Conservation (phyloP, 2,113 vertebrate species). For the Galemys pyrenaicus region DNA sequence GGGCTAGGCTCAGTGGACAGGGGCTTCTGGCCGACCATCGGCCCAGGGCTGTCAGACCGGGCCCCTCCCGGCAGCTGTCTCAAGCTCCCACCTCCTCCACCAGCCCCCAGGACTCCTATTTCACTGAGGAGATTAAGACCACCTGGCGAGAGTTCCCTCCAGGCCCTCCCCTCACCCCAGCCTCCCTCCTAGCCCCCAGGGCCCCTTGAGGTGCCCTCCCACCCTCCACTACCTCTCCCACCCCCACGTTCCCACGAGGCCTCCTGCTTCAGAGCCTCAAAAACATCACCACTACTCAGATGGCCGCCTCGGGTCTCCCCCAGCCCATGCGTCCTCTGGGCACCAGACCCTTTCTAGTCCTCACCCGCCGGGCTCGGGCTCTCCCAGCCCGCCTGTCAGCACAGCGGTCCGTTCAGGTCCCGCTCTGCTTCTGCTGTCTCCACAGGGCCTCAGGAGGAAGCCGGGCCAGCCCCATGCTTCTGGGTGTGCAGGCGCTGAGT, state of each 20-base stretch:
- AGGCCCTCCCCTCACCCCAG: constrained; percentile 1
- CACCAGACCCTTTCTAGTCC: background rate
- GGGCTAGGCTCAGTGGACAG: background rate
- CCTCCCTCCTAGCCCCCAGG: background rate
- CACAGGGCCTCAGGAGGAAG: background rate
- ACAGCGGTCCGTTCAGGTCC: background rate
- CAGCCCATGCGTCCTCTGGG: background rate
- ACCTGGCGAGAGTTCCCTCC: constrained; percentile 76
- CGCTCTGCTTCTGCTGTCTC: background rate
- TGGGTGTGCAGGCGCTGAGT: background rate
- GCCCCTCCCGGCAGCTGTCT: constrained; percentile 74
- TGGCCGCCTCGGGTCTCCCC: background rate
- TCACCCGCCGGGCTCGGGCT: no score
- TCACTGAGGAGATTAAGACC: constrained; percentile 82
- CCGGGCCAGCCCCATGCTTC: background rate
- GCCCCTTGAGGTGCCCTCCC: constrained; percentile 65
- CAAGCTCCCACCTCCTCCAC: constrained; percentile 69
- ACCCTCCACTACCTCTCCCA: background rate
- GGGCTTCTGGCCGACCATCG: background rate
- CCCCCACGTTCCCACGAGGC: constrained; percentile 36
- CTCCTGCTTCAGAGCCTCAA: background rate
- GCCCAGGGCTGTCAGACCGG: constrained; percentile 46
- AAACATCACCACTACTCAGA: background rate
- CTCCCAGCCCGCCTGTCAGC: background rate
- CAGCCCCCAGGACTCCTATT: constrained; percentile 74